phyloP scores from a whole-genome alignment of 2,797 vertebrate species.

The Schizothorax lantsangensis region DNA sequence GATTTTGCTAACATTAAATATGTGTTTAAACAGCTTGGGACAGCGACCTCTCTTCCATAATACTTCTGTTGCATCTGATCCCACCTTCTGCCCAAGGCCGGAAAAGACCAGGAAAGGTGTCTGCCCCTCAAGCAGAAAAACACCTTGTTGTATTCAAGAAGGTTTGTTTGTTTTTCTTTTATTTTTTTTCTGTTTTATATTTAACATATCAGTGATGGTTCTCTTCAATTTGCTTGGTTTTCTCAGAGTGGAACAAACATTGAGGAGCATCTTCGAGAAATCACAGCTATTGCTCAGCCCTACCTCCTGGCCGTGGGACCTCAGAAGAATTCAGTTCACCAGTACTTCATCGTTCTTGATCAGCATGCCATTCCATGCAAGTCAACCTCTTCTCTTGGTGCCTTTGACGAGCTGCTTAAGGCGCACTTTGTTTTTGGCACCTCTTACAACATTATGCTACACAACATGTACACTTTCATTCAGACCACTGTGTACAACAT shows the following conservation, averaged over 20 bases:
- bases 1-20: conserved; percentile 31
- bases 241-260: conserved; percentile 2
- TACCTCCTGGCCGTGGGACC: conserved; percentile 52
- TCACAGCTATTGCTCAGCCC: conserved; percentile 48
- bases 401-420: conserved; percentile 62
- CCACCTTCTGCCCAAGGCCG: conserved; percentile 47
- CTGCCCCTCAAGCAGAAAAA: background rate
- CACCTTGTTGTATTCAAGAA: background rate
- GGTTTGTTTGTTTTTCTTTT: background rate
- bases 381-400: conserved; percentile 52
- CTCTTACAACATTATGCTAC: no score
- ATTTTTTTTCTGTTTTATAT: no score
- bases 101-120: conserved; percentile 26
- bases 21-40: conserved; percentile 53
- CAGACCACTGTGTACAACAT: no score
- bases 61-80: background rate
- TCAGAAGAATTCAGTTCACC: conserved; percentile 40
- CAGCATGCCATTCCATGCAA: conserved; percentile 52
- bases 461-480: no score
- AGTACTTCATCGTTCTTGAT: conserved; percentile 57
- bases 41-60: conserved; percentile 53
- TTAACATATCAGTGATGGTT: no score
- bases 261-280: conserved; percentile 56
- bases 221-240: no score
- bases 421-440: conserved; percentile 62